Evolutionary conservation across 2,888 invertebrate species (phyloP), one percentile per base, ranked within the genome.

Genomic region (Pycnomerus fuliginosus): DNA sequence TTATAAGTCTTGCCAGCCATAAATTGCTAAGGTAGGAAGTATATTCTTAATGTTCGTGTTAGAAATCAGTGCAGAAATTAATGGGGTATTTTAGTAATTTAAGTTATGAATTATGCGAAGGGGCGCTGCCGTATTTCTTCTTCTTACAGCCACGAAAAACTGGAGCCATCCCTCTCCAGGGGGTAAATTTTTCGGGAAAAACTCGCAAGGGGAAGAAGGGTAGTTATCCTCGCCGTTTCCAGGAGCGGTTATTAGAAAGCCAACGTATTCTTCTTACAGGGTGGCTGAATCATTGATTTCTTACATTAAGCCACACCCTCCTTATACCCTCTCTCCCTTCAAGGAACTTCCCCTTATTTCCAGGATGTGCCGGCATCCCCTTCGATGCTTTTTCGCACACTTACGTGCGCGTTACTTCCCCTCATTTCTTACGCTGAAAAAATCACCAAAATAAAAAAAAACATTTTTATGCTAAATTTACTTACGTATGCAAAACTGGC

Each of bases 61-160:
- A 61, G 65, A 64, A 65, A 65, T 66, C 65, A 67, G 59, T 60
- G 65, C 61, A 52, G 58, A 62, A 67, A 68, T 67, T 66, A 68
- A 68, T 67, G 67, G 66, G 65, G 63, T 53, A 67, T 67, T 65
- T 64, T 62, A 64, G 67, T 54, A 67, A 68, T 68, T 67, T 64
- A 60, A 56, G 58, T 63, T 66, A 64, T 68, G 67, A 68, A 61
- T 68, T 68, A 67, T 67, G 61, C 55, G 49, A 42, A 53, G 42
- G 34, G 53, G 54, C 52, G 53, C 47, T 39, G 42, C 46, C 41
- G 55, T 53, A 58, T 61, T 62, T 60, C 62, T 37, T 37, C 29
- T 37, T 17, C 39, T 13, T 13, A 16, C 27, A 8, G 20, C 20
- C 20, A 10, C 27, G 8, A 4, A 10, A 27, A 27, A 10, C 27